Evolutionary conservation across 2,888 invertebrate genomes (phyloP).

Genomic region (Didymodactylos carnosus): DNA sequence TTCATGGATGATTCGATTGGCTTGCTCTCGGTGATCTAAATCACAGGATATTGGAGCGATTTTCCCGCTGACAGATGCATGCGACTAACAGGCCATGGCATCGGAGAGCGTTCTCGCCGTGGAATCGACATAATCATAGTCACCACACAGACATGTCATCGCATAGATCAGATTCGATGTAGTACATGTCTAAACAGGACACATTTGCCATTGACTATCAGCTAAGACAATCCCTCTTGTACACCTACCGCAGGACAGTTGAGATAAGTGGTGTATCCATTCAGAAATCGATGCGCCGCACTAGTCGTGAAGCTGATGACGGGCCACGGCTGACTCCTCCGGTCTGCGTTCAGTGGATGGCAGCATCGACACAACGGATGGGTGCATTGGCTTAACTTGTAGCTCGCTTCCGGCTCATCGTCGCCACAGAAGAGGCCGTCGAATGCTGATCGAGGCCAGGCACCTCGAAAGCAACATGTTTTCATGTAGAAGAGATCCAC

Average conservation of each 20-base stretch:
- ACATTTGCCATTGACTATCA: background rate
- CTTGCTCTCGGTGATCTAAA: background rate
- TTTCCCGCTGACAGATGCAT: background rate
- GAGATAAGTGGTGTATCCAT: background rate
- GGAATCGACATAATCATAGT: background rate
- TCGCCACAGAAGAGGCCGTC: background rate
- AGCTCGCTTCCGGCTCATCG: background rate
- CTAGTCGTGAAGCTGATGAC: background rate
- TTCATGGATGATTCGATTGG: background rate
- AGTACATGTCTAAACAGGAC: background rate
- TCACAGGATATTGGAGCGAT: background rate
- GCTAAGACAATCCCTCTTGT: background rate
- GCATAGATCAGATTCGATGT: background rate
- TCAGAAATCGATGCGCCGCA: background rate
- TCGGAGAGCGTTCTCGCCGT: background rate
- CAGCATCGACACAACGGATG: background rate
- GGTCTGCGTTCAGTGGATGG: background rate
- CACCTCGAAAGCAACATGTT: background rate
- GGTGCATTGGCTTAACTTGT: background rate
- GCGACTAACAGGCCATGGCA: background rate
- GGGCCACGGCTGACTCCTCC: background rate
- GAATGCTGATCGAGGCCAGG: background rate
- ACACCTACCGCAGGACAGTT: background rate
- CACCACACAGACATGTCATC: background rate
- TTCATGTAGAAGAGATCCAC: background rate